Evolutionary conservation across 1,140 invertebrate genomes (phyloP).

Genomic region (Daktulosphaira vitifoliae): DNA sequence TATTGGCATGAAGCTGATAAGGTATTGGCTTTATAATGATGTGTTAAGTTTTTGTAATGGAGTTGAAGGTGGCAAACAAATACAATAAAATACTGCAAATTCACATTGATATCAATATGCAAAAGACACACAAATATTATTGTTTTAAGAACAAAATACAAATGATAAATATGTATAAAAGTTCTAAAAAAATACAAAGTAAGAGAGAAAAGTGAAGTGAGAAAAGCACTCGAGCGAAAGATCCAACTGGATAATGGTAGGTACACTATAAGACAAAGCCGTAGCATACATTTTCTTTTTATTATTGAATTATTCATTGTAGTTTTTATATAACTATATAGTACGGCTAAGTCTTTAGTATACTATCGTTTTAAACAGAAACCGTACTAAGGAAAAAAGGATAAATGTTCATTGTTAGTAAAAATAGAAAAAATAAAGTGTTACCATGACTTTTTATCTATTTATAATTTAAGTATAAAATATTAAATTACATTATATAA

Average conservation of each 20-base stretch:
- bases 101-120: slow-evolving; percentile 31
- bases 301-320: slow-evolving; percentile 3
- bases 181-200: slow-evolving; percentile 12
- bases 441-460: too few relatives aligned
- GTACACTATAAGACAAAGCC: slow-evolving; percentile 16
- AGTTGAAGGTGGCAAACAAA: slow-evolving; percentile 19
- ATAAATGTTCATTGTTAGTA: too few relatives aligned
- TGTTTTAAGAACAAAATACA: slow-evolving; percentile 20
- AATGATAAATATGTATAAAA: slow-evolving; percentile 28
- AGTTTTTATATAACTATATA: neutral
- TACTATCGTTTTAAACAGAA: slow-evolving; percentile 4
- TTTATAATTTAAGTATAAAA: too few relatives aligned
- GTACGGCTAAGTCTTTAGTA: slow-evolving; percentile 8
- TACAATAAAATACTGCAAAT: slow-evolving; percentile 30
- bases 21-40: too few relatives aligned
- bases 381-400: slow-evolving; percentile 23
- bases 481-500: too few relatives aligned
- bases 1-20: too few relatives aligned
- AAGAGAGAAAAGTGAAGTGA: slow-evolving; percentile 32
- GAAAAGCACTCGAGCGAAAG: slow-evolving; percentile 32
- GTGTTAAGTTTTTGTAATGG: neutral
- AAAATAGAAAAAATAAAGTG: too few relatives aligned
- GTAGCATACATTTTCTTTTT: slow-evolving; percentile 2
- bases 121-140: slow-evolving; percentile 31
- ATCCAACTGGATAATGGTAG: slow-evolving; percentile 20